Percentiles rank a stretch among this genome's conserved stretches.
phyloP scores from a whole-genome alignment of 2,888 invertebrate species.

The Pristionchus mayeri region DNA sequence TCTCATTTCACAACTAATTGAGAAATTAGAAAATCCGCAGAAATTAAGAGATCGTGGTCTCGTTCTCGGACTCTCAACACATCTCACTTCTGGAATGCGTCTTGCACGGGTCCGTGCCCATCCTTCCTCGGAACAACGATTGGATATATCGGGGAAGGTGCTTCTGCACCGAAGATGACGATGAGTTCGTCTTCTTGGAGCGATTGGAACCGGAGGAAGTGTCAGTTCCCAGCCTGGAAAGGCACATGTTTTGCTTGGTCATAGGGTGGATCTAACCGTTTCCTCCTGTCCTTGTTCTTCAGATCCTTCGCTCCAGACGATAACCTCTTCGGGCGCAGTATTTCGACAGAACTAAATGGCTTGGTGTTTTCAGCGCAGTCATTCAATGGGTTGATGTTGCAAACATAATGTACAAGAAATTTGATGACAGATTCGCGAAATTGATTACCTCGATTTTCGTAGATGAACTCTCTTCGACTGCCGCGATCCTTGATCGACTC shows the following conservation, averaged over 20 bases:
- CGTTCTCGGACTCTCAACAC: no score
- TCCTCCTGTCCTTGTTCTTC: constrained; percentile 71
- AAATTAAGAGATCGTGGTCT: background rate
- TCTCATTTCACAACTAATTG: no score
- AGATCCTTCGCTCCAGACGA: constrained; percentile 74
- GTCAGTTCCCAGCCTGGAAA: constrained; percentile 72
- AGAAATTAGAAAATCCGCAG: no score
- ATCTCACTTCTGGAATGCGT: constrained; percentile 65
- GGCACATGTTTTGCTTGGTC: no score
- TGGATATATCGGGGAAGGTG: constrained; percentile 76
- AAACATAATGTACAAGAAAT: background rate
- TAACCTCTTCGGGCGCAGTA: constrained; percentile 73
- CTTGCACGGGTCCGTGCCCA: constrained; percentile 76
- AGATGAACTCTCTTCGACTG: constrained; percentile 73
- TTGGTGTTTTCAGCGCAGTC: background rate
- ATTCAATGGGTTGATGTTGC: background rate
- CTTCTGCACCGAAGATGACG: constrained; percentile 71
- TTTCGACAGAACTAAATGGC: constrained; percentile 75
- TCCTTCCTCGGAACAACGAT: constrained; percentile 73
- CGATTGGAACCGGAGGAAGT: constrained; percentile 73
- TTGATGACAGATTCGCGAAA: background rate
- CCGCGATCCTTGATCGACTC: constrained; percentile 72
- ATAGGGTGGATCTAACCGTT: constrained; percentile 57
- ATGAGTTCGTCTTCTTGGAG: constrained; percentile 75
- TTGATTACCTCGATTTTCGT: constrained; percentile 67